A percentile compares a stretch with the other conserved stretches of the same genome.
Evolutionary conservation across 1,140 invertebrate genomes (phyloP).

Genomic region (Latrodectus geometricus): DNA sequence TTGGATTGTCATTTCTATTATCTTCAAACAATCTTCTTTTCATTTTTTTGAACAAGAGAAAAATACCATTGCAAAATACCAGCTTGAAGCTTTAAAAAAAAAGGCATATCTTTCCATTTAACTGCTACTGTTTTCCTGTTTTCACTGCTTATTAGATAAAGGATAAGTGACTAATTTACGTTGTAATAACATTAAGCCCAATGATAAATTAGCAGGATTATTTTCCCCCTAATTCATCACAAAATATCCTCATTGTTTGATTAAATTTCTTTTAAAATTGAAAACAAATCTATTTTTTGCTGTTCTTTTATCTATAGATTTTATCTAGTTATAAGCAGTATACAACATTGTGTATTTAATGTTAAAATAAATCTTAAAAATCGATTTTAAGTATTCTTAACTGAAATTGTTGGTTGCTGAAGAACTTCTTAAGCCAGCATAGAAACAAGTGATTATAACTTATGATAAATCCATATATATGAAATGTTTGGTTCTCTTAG

Average conservation of each 20-base stretch:
- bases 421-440: too few species aligned
- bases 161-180: conserved; percentile 44
- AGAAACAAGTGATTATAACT: too few species aligned
- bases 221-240: conserved; percentile 1
- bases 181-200: conserved; percentile 17
- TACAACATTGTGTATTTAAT: too few species aligned
- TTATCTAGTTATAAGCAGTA: too few species aligned
- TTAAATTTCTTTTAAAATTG: too few species aligned
- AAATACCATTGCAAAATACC: conserved; percentile 17
- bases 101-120: background rate
- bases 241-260: background rate
- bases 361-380: too few species aligned
- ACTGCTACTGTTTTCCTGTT: conserved; percentile 26
- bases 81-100: conserved; percentile 13
- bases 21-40: background rate
- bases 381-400: too few species aligned
- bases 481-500: too few species aligned
- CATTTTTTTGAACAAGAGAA: conserved; percentile 2
- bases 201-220: conserved; percentile 27
- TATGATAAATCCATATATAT: too few species aligned
- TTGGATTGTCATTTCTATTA: conserved; percentile 12
- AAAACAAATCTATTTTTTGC: too few species aligned
- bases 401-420: too few species aligned
- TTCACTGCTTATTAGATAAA: conserved; percentile 21
- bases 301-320: too few species aligned